Conservation (phyloP, 2,888 invertebrate species). For the Caenorhabditis virilis region DNA sequence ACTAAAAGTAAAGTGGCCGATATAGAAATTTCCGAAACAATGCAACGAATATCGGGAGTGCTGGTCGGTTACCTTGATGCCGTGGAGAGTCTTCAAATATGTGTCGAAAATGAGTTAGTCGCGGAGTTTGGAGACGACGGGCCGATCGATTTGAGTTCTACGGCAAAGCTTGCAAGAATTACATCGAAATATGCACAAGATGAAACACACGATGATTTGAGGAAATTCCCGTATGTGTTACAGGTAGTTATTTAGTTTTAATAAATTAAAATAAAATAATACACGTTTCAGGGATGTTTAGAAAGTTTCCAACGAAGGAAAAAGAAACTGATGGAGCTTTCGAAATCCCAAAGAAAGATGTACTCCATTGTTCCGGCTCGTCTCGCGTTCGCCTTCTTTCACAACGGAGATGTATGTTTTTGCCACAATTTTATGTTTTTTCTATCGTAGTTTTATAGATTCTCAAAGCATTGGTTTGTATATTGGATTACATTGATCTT, state of each 20-base stretch:
- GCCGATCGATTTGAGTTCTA: neutral
- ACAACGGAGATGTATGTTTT: slow-evolving; percentile 1
- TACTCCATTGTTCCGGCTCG: neutral
- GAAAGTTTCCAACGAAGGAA: slow-evolving; percentile 2
- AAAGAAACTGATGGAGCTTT: neutral
- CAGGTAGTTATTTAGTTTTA: neutral
- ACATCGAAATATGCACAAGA: neutral
- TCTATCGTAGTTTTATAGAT: neutral
- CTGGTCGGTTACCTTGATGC: too few species aligned
- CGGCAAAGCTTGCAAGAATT: neutral
- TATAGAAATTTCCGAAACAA: too few species aligned
- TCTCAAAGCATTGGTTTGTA: slow-evolving; percentile 20
- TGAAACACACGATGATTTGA: neutral
- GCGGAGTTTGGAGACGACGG: neutral
- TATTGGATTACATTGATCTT: slow-evolving; percentile 21
- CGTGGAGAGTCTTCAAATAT: too few species aligned
- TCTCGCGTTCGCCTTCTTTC: neutral
- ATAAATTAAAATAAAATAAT: neutral
- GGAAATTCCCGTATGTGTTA: neutral
- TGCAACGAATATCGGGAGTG: too few species aligned
- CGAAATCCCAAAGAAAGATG: neutral
- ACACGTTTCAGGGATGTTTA: neutral
- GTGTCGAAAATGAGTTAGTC: neutral
- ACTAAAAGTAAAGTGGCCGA: too few species aligned
- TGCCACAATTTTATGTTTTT: neutral